Conservation (phyloP, 2,797 vertebrate genomes). For the Pseudomugil gertrudae region DNA sequence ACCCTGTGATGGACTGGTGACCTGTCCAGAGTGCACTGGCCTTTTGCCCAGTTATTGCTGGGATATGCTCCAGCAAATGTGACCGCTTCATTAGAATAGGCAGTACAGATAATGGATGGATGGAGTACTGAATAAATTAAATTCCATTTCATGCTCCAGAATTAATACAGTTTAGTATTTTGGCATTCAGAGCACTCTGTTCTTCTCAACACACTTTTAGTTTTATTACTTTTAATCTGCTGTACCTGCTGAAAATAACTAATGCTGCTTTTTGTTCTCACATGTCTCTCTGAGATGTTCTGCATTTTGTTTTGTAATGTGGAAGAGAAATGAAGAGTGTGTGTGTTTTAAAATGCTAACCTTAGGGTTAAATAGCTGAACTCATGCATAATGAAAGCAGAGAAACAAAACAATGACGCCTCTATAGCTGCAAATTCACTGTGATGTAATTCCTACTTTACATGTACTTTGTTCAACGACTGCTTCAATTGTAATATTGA, state of each 20-base stretch:
- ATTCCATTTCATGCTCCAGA: too few species aligned
- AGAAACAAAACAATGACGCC: not conserved
- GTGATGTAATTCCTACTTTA: not conserved
- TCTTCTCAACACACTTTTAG: not conserved
- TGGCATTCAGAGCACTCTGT: too few species aligned
- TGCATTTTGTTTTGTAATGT: not conserved
- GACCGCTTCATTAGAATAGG: too few species aligned
- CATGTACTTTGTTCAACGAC: not conserved
- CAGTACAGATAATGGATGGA: too few species aligned
- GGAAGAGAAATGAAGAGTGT: not conserved
- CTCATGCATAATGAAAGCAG: not conserved
- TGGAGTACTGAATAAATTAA: too few species aligned
- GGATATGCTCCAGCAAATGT: too few species aligned
- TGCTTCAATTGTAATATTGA: not conserved
- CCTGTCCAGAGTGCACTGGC: too few species aligned
- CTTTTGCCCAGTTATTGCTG: too few species aligned
- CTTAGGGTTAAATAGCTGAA: not conserved
- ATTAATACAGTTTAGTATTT: too few species aligned
- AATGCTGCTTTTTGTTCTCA: not conserved
- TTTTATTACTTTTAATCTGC: not conserved
- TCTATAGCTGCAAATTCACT: not conserved
- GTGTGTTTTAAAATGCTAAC: not conserved
- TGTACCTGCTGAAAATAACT: not conserved
- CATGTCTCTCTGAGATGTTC: not conserved
- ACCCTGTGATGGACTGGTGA: too few species aligned